These are phyloP conservation scores for Melanotaenia duboulayi DNA, from an alignment of 2,113 vertebrate species.

Conservation along the genomic window DNA sequence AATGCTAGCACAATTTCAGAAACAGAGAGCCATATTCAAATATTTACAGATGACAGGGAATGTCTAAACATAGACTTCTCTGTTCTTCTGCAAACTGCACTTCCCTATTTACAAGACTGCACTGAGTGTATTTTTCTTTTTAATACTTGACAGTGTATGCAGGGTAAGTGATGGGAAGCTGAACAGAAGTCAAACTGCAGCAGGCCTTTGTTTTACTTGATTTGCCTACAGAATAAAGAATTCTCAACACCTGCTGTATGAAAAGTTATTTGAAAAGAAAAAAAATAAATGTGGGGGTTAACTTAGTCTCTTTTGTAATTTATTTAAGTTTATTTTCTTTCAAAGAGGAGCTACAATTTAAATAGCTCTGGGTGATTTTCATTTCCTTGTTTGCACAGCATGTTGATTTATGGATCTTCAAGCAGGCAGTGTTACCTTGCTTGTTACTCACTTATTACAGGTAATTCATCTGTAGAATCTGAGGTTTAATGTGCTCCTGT, in stretches of 20 bases:
- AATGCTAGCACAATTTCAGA: conserved; percentile 5
- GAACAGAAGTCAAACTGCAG: no score
- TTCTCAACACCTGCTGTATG: background rate
- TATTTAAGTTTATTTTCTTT: background rate
- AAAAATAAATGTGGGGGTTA: background rate
- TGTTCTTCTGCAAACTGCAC: no score
- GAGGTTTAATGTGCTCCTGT: background rate
- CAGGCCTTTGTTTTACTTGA: no score
- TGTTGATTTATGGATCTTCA: background rate
- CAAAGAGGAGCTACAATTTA: no score
- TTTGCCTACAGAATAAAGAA: no score
- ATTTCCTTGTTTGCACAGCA: background rate
- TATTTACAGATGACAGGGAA: background rate
- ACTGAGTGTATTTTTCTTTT: no score
- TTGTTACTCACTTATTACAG: background rate
- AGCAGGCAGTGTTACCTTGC: conserved; percentile 1
- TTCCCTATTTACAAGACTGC: no score
- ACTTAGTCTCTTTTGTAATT: background rate
- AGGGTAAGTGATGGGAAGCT: no score
- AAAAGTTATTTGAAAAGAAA: background rate
- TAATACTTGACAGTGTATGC: no score
- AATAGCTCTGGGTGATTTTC: background rate
- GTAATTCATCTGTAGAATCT: background rate
- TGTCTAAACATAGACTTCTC: no score
- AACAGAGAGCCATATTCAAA: conserved; percentile 12